Base-by-base conservation (phyloP, 2,113 vertebrate species). In the Bolborhynchus lineola region DNA sequence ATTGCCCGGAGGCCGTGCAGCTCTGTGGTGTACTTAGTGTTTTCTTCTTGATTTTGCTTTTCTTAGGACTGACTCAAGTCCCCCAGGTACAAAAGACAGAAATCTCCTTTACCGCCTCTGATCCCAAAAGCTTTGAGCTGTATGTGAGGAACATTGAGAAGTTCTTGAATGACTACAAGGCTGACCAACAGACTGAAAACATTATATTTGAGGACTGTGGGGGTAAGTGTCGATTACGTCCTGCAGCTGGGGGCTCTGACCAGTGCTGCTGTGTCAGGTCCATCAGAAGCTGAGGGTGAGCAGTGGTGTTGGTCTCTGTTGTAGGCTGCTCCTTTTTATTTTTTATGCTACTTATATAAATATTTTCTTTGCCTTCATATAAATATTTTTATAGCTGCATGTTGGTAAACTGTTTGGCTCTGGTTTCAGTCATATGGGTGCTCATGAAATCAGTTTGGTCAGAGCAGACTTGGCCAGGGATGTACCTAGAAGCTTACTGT, bases 1-100 rank as follows among this genome's bases (percentile, higher is more conserved):
- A 3, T 19, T 3, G 9, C 42, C 33, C 3, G 3, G 23, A 76
- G 33, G 60, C 46, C 64, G 10, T 39, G 44, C 26, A 28, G 11
- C 39, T 68, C 72, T 28, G 17, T 59, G 52, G 5, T 31, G 2
- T 91, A 19, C 71, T 75, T 86, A 63, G 63, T 44, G 19, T 84
- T 82, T 76, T 63, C 82, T 52, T 68, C 53, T 33, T 5, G 28
- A 18, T 95, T 47, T 63, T 95, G 44, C 78, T 55, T 82, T 78
- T 74, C 47, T 42, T 88, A 98, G 98, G 98, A 95, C 55, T 98
- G 80, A 97, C 98, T 53, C 98, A 98, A 92, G 2, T 98, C 21
- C 98, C 98, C 53, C 98, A 97, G 92, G 98, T 98, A 74, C 92
- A 98, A 78, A 98, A 98, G 97, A 98, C 98, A 12, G 99, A 99